phyloP scores from a whole-genome alignment of 2,888 invertebrate genomes.

The Coecobrya sp. region DNA sequence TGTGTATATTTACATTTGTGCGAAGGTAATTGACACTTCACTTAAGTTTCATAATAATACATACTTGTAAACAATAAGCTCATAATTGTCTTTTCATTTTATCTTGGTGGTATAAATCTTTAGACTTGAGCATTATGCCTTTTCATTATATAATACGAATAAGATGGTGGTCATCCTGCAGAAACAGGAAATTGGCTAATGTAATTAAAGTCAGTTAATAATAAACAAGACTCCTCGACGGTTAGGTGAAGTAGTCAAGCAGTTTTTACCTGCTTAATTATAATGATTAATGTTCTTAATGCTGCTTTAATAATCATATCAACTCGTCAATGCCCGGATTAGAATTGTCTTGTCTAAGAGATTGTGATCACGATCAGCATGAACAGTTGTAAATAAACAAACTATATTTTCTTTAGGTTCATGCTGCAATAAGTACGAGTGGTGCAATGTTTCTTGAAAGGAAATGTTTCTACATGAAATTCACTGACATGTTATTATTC shows the following conservation, averaged over 20 bases:
- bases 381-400: slow-evolving; percentile 14
- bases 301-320: slow-evolving; percentile 21
- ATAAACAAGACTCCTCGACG: slow-evolving; percentile 3
- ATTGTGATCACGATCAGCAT: slow-evolving; percentile 23
- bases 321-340: slow-evolving; percentile 52
- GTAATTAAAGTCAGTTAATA: slow-evolving; percentile 69
- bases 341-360: slow-evolving; percentile 10
- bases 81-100: too few species aligned
- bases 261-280: slow-evolving; percentile 45
- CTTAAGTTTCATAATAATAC: too few species aligned
- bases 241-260: background rate
- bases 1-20: too few species aligned
- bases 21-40: too few species aligned
- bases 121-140: background rate
- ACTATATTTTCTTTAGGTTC: background rate
- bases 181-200: slow-evolving; percentile 70
- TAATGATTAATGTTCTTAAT: slow-evolving; percentile 48
- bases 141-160: background rate
- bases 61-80: too few species aligned
- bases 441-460: slow-evolving; percentile 6
- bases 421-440: background rate
- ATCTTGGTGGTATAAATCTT: too few species aligned
- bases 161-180: background rate
- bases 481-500: background rate
- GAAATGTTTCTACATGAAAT: slow-evolving; percentile 24